A percentile compares a stretch with the other conserved stretches of the same genome.
Evolutionary conservation across 1,140 invertebrate species (phyloP).

Genomic region (Nasonia longicornis): DNA sequence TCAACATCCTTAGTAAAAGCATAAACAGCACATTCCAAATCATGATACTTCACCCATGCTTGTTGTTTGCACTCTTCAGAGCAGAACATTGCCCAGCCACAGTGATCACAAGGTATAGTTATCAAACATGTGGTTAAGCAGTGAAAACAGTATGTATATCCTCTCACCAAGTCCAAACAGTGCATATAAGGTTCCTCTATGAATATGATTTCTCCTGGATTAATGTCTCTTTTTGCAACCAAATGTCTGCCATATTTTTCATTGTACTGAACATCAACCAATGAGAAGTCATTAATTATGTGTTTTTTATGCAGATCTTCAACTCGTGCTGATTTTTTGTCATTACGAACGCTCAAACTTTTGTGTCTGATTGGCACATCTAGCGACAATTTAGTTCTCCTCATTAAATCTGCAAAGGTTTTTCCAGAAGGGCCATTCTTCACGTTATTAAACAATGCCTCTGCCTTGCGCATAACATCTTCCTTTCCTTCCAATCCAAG

Average conservation of each 20-base stretch:
- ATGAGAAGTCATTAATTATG: conserved; percentile 7
- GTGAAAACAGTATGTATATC: background rate
- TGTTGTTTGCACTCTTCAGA: conserved; percentile 28
- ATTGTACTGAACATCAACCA: background rate
- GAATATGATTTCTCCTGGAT: conserved; percentile 38
- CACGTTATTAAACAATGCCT: background rate
- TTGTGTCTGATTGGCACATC: no score
- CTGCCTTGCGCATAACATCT: conserved; percentile 5
- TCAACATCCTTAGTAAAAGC: background rate
- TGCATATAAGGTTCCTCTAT: conserved; percentile 12
- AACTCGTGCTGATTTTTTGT: background rate
- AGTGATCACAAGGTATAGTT: conserved; percentile 32
- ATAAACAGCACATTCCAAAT: conserved; percentile 22
- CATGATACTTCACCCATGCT: conserved; percentile 37
- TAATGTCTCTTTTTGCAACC: conserved; percentile 25
- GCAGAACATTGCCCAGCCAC: conserved; percentile 21
- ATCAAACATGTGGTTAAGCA: conserved; percentile 2
- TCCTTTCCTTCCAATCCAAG: background rate
- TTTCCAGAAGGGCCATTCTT: background rate
- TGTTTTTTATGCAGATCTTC: background rate
- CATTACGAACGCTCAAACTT: background rate
- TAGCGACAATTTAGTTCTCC: no score
- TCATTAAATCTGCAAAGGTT: background rate
- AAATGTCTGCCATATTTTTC: conserved; percentile 22
- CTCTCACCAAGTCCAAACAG: background rate